phyloP scores from a whole-genome alignment of 1,140 invertebrate genomes.

The Solen grandis region DNA sequence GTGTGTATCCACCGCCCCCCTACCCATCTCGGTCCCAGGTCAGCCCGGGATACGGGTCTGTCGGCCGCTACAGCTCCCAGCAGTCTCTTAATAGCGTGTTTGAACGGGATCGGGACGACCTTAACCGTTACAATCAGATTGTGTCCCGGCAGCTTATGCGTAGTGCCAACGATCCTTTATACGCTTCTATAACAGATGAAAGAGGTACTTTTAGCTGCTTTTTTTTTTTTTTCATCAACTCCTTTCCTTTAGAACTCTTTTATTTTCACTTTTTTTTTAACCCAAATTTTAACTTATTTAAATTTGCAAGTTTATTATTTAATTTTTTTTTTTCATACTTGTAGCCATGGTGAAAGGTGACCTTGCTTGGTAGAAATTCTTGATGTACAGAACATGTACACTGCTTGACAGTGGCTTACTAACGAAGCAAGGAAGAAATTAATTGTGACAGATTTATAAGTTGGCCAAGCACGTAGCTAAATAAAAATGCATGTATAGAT shows the following conservation, averaged over 20 bases:
- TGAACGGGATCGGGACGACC: constrained; percentile 31
- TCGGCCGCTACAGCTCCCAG: constrained; percentile 50
- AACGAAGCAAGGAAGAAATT: too few relatives aligned
- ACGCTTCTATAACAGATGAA: constrained; percentile 70
- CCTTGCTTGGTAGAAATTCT: too few relatives aligned
- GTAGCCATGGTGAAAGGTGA: too few relatives aligned
- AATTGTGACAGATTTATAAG: too few relatives aligned
- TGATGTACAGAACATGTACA: too few relatives aligned
- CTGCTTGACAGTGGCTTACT: too few relatives aligned
- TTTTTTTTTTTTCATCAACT: neutral
- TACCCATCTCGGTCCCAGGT: constrained; percentile 12
- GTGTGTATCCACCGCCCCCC: constrained; percentile 2
- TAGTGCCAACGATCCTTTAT: constrained; percentile 70
- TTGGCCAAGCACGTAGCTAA: too few relatives aligned
- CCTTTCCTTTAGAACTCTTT: neutral
- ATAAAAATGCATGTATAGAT: too few relatives aligned
- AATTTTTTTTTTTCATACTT: too few relatives aligned
- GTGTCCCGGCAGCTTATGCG: constrained; percentile 50
- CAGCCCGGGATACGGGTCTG: constrained; percentile 30
- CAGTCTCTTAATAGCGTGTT: constrained; percentile 55
- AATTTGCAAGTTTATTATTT: too few relatives aligned
- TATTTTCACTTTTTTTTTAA: neutral
- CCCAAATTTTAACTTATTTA: constrained; percentile 1
- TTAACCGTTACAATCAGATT: constrained; percentile 46
- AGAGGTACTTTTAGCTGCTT: constrained; percentile 19